Evolutionary conservation across 2,797 vertebrate species (phyloP), one percentile per base, ranked within the genome.

Genomic region (Merluccius polli): DNA sequence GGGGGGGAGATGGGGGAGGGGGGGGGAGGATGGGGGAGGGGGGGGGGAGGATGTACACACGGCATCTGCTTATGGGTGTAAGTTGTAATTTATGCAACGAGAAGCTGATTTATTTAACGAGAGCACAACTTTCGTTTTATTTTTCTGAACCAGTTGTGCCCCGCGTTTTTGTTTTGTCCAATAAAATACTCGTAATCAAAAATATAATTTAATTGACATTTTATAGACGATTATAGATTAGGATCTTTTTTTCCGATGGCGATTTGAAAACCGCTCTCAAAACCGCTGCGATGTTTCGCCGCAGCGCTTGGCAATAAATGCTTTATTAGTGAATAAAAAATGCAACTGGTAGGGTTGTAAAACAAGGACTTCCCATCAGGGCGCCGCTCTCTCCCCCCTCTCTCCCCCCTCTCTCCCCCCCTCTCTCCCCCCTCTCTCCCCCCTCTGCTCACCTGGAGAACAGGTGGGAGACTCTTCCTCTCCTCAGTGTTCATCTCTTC

Each of bases 401-500:
- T 30, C 1, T 76, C 85, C 80, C 83, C 85, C 87, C 88, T 80
- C 77, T 83, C n/a, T n/a, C n/a, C n/a, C n/a, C n/a, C 74, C 76
- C 38, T 11, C 15, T 75, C 77, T 75, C 74, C 83, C 75, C 79
- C 76, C 78, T 81, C 52, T 30, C 1, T 76, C 85, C 80, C 83
- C 85, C 87, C 88, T 80, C 77, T 83, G 48, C 48, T 59, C 21
- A 86, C 86, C 79, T 81, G 75, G 82, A 81, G 71, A 67, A 79
- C 87, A 87, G 84, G 82, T 89, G 88, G 82, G n/a, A n/a, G n/a
- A n/a, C 79, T 86, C 85, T 87, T 85, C 86, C 59, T 44, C 41
- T 16, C 16, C 16, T 16, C 48, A 67, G 73, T 30, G 11, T 70
- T 85, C 30, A 32, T 69, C 82, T 80, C 74, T 79, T 52, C 75